Evolutionary conservation across 2,113 vertebrate genomes (phyloP), one percentile per base, ranked within the genome.

Genomic region (Sturnira hondurensis): DNA sequence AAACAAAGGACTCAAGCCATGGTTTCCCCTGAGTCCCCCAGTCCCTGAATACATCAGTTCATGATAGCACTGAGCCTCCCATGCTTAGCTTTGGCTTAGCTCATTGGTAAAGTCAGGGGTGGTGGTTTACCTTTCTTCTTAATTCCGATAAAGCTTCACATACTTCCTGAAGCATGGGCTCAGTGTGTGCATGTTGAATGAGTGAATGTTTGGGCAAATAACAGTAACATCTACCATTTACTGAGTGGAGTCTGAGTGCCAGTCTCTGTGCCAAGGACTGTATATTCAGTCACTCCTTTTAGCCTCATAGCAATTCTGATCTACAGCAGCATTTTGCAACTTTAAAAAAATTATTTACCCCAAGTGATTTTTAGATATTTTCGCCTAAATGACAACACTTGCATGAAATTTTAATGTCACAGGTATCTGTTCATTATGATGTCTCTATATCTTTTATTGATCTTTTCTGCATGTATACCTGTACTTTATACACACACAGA

Each of bases 41-140:
- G 71, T 17, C 3, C 28, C 20, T 14, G 0, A 1, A 3, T 2
- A 13, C 17, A 9, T 20, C n/a, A 31, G 0, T 52, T 45, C 33
- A 41, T 0, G 6, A 70, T 0, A 22, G n/a, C 12, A 1, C 45
- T 76, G 31, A 16, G 36, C 24, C 54, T 68, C 31, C 33, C 6
- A 1, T 9, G 31, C 24, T 80, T 8, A 28, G 36, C 61, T 61
- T 28, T 56, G 50, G 76, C 5, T 76, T 28, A 45, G 65, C 10
- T 24, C 52, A 5, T 15, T 5, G 58, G 63, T 61, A 26, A 56
- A 80, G 43, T 33, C 63, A 28, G 8, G 6, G 2, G 7, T 28
- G 50, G 10, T 15, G 8, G 2, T 4, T 76, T 36, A 36, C 33
- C 58, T 58, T 65, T 52, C 76, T 47, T 50, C 50, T n/a, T 10